Evolutionary conservation across 2,888 invertebrate genomes (phyloP).

Genomic region (Nomada fabriciana): DNA sequence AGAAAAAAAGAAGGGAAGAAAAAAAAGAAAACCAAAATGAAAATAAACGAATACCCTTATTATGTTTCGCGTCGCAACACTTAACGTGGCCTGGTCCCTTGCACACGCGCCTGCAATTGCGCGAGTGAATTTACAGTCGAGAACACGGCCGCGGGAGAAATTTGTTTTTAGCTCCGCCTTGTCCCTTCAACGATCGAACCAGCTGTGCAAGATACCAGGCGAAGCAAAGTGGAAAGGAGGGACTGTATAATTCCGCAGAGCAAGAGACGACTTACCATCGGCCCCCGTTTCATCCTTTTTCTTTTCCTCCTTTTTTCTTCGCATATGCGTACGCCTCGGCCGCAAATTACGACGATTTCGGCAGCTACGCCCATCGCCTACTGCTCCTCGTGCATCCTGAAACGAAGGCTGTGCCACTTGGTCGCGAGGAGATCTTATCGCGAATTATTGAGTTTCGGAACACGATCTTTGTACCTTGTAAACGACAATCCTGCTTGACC

Average conservation of each 20-base stretch:
- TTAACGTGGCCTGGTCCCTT: neutral
- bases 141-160: constrained; percentile 38
- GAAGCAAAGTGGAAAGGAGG: neutral
- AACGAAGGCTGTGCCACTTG: constrained; percentile 14
- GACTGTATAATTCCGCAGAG: constrained; percentile 49
- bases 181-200: constrained; percentile 42
- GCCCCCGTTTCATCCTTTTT: neutral
- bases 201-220: neutral
- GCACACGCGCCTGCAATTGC: constrained; percentile 34
- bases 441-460: constrained; percentile 61
- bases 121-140: constrained; percentile 52
- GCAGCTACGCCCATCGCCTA: constrained; percentile 56
- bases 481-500: constrained; percentile 49
- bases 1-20: neutral
- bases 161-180: constrained; percentile 47
- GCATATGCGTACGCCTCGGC: neutral
- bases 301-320: neutral
- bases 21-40: neutral
- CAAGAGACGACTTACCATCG: constrained; percentile 14
- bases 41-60: constrained; percentile 15
- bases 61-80: constrained; percentile 19
- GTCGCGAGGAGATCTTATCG: constrained; percentile 49
- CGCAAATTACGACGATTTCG: constrained; percentile 67
- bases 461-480: constrained; percentile 57
- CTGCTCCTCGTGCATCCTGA: constrained; percentile 15